Conservation (phyloP, 2,888 invertebrate genomes). For the Lepidochitona cinerea region DNA sequence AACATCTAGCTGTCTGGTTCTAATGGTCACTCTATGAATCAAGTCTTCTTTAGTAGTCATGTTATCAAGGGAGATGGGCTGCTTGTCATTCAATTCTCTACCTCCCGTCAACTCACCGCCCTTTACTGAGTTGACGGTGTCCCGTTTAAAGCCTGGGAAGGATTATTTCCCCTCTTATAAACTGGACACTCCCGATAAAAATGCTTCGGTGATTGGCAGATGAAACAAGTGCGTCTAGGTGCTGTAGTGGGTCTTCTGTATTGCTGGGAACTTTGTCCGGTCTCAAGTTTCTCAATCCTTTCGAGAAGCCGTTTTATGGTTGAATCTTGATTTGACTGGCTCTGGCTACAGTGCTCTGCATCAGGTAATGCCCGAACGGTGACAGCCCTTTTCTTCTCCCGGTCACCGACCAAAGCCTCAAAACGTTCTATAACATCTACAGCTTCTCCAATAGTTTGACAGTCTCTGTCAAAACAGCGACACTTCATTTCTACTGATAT, state of each 20-base stretch:
- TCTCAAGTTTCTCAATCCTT: constrained; percentile 4
- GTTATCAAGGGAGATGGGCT: too few relatives aligned
- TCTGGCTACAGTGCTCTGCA: too few relatives aligned
- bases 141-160: constrained; percentile 10
- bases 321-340: too few relatives aligned
- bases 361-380: too few relatives aligned
- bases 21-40: neutral
- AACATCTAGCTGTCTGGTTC: constrained; percentile 1
- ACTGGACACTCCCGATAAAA: constrained; percentile 15
- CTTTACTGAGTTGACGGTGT: constrained; percentile 12
- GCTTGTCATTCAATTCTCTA: too few relatives aligned
- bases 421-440: too few relatives aligned
- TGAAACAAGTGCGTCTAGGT: constrained; percentile 8
- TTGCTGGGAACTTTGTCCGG: neutral
- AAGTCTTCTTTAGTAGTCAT: too few relatives aligned
- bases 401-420: too few relatives aligned
- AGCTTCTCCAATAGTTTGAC: too few relatives aligned
- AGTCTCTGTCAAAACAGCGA: constrained; percentile 32
- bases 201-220: constrained; percentile 15
- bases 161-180: neutral
- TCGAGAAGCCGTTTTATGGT: too few relatives aligned
- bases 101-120: constrained; percentile 13
- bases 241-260: neutral
- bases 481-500: constrained; percentile 29
- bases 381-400: too few relatives aligned